phyloP scores from a whole-genome alignment of 2,113 vertebrate genomes.

The Gracilinanus agilis region DNA sequence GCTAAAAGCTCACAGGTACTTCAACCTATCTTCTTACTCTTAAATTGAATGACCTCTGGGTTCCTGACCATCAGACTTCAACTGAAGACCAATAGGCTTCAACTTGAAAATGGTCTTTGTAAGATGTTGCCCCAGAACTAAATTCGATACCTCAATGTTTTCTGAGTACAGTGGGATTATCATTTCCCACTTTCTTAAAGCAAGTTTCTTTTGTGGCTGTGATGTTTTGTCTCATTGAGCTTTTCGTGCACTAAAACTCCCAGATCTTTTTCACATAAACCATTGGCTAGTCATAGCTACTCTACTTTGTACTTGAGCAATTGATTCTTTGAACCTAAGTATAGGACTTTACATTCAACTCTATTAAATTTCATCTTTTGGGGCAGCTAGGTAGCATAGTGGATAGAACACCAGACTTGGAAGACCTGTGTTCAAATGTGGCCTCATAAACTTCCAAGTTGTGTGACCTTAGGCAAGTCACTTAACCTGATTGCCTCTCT shows the following conservation, averaged over 20 bases:
- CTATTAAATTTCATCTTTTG: not conserved
- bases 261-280: not conserved
- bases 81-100: not conserved
- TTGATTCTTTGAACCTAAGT: not conserved
- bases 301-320: not conserved
- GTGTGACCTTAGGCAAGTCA: too few species aligned
- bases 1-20: not conserved
- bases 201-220: not conserved
- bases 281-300: not conserved
- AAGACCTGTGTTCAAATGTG: too few species aligned
- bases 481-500: too few species aligned
- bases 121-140: not conserved
- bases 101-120: too few species aligned
- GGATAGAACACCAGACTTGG: too few species aligned
- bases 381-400: too few species aligned
- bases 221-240: not conserved
- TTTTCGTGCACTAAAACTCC: not conserved
- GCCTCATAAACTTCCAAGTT: too few species aligned
- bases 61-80: not conserved
- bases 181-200: not conserved
- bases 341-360: not conserved
- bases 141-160: not conserved
- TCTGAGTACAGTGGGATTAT: not conserved
- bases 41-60: not conserved
- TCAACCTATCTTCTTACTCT: not conserved